A percentile compares a stretch with the other conserved stretches of the same genome.
Conservation (phyloP, 1,140 invertebrate species). For the Cylas formicarius region DNA sequence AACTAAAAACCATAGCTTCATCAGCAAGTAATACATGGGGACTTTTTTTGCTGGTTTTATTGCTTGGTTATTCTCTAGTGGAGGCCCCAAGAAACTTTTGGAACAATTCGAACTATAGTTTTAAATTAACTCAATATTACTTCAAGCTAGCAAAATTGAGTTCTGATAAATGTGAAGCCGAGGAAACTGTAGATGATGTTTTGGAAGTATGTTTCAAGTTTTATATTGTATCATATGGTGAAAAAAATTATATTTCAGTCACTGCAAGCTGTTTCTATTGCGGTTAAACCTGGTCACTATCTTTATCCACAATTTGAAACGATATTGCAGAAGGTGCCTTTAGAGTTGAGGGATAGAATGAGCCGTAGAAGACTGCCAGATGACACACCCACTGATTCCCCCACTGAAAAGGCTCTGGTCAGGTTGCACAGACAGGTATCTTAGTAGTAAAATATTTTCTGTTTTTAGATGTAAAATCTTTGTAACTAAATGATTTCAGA, state of each 20-base stretch:
- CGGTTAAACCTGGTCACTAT: constrained; percentile 61
- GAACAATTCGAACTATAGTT: constrained; percentile 74
- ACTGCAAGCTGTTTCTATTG: constrained; percentile 60
- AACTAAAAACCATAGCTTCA: constrained; percentile 95
- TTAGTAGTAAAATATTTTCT: no score
- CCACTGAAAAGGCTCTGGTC: constrained; percentile 74
- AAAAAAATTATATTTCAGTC: constrained; percentile 47
- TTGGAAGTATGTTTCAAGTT: constrained; percentile 61
- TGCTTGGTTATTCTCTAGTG: constrained; percentile 95
- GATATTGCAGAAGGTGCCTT: constrained; percentile 80
- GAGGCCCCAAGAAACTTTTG: constrained; percentile 88
- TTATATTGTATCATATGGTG: neutral
- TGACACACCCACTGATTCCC: constrained; percentile 60
- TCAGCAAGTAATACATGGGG: constrained; percentile 99
- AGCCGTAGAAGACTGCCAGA: constrained; percentile 55
- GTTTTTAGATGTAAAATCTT: no score
- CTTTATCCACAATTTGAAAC: constrained; percentile 70
- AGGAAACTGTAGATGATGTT: constrained; percentile 92
- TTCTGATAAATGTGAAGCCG: constrained; percentile 93
- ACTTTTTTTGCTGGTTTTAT: constrained; percentile 85
- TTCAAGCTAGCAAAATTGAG: constrained; percentile 97
- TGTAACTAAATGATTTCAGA: constrained; percentile 47
- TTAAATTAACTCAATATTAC: constrained; percentile 81
- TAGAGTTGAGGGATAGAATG: constrained; percentile 66
- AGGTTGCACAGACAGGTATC: constrained; percentile 69